phyloP scores from a whole-genome alignment of 2,888 invertebrate genomes.

The Callimorpha dominula region DNA sequence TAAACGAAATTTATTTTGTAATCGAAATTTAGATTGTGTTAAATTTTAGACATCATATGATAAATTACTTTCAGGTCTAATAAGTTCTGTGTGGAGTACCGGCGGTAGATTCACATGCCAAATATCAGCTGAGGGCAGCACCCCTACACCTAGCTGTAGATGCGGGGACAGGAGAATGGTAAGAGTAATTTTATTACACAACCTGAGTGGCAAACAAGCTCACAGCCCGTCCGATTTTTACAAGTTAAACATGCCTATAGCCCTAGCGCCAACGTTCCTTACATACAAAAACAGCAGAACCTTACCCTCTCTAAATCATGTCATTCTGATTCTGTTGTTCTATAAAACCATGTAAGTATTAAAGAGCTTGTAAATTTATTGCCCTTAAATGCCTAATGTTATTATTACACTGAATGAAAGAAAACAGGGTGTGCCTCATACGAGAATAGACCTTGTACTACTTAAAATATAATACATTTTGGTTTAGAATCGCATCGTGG shows the following conservation, averaged over 20 bases:
- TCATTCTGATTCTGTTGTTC: no score
- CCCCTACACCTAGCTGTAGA: conserved; percentile 4
- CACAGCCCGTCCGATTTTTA: not conserved
- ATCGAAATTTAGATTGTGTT: not conserved
- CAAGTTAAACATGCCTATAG: not conserved
- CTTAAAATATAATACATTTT: not conserved
- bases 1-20: no score
- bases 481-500: conserved; percentile 76
- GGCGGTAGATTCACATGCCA: conserved; percentile 20
- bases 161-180: conserved; percentile 17
- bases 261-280: no score
- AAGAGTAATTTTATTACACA: not conserved
- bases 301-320: not conserved
- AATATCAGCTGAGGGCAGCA: conserved; percentile 1
- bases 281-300: not conserved
- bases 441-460: not conserved
- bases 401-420: not conserved
- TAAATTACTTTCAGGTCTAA: conserved; percentile 9
- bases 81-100: not conserved
- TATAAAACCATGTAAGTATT: not conserved
- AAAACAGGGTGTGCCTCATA: not conserved
- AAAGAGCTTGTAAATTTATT: not conserved
- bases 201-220: not conserved
- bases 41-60: not conserved
- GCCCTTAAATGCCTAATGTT: not conserved